A percentile compares a stretch with the other conserved stretches of the same genome.
phyloP scores from a whole-genome alignment of 2,888 invertebrate genomes.

The Cheilosia grossa region DNA sequence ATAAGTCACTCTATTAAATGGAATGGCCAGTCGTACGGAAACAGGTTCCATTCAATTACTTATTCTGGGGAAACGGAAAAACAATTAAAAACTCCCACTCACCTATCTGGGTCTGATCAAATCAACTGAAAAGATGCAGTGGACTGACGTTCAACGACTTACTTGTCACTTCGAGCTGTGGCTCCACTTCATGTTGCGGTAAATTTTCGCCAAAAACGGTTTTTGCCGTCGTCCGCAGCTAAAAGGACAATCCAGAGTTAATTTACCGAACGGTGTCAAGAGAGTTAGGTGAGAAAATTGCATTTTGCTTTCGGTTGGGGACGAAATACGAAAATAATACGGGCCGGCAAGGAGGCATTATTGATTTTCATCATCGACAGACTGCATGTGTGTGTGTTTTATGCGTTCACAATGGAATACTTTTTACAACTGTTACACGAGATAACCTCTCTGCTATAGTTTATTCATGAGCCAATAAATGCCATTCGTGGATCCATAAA shows the following conservation, averaged over 20 bases:
- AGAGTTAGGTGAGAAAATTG: neutral
- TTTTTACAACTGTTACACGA: conserved; percentile 1
- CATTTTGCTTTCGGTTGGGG: neutral
- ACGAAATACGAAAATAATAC: neutral
- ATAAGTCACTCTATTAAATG: conserved; percentile 22
- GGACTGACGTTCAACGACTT: conserved; percentile 20
- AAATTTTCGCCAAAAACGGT: conserved; percentile 16
- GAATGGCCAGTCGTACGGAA: conserved; percentile 27
- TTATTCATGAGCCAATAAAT: conserved; percentile 53
- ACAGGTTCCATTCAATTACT: conserved; percentile 22
- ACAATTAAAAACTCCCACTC: conserved; percentile 12
- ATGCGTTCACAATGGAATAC: conserved; percentile 10
- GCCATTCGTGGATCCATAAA: conserved; percentile 44
- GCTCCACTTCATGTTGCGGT: neutral
- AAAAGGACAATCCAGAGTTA: neutral
- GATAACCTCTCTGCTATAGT: conserved; percentile 10
- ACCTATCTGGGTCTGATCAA: neutral
- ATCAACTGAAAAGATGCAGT: conserved; percentile 52
- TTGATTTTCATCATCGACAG: conserved; percentile 17
- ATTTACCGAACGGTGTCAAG: conserved; percentile 23
- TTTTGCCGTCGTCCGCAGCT: neutral
- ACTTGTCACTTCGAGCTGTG: neutral
- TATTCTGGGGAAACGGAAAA: neutral
- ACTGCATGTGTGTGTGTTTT: neutral
- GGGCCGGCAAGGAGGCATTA: conserved; percentile 7